These are phyloP conservation scores for Charanyca ferruginea DNA, from an alignment of 2,888 invertebrate genomes.

Conservation along the genomic window DNA sequence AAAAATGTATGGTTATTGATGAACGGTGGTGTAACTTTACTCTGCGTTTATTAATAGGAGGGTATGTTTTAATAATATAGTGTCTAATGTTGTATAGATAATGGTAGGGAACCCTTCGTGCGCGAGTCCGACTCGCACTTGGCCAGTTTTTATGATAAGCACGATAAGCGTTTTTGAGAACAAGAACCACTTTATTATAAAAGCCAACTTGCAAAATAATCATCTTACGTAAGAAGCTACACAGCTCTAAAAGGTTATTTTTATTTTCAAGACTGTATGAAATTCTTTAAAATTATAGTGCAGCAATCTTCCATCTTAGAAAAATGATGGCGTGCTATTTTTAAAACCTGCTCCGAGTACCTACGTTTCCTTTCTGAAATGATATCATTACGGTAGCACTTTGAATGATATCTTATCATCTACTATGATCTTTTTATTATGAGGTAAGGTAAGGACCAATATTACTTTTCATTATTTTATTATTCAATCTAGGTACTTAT, in stretches of 20 bases:
- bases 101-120: too few species aligned
- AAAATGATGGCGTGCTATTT: constrained; percentile 66
- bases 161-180: too few species aligned
- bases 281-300: constrained; percentile 2
- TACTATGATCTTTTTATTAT: background rate
- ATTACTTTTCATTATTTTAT: too few species aligned
- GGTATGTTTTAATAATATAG: too few species aligned
- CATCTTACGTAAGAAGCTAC: background rate
- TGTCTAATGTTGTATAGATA: too few species aligned
- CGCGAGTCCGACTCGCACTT: too few species aligned
- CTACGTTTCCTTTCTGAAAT: constrained; percentile 42
- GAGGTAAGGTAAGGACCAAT: background rate
- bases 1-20: too few species aligned
- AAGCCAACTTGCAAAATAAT: background rate
- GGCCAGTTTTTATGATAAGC: too few species aligned
- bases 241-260: background rate
- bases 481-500: too few species aligned
- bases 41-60: too few species aligned
- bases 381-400: constrained; percentile 46
- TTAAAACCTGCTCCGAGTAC: constrained; percentile 52
- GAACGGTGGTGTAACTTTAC: too few species aligned
- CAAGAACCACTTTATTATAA: background rate
- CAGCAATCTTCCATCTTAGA: constrained; percentile 10
- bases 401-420: constrained; percentile 31
- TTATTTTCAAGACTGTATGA: constrained; percentile 3